phyloP scores from a whole-genome alignment of 2,113 vertebrate species.

The Chaetodon auriga region DNA sequence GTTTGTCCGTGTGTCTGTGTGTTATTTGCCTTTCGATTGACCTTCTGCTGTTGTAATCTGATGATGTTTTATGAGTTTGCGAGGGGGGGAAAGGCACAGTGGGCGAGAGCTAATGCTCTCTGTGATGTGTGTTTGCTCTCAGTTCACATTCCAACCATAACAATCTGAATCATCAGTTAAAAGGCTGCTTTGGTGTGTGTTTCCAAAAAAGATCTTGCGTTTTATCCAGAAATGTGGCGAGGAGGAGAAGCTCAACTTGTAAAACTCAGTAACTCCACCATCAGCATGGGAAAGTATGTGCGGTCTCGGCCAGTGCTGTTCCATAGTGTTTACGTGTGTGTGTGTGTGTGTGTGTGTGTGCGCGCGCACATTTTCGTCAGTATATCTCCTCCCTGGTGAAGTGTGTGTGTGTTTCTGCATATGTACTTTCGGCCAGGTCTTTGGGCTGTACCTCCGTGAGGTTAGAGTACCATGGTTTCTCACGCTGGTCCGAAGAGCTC shows the following conservation, averaged over 20 bases:
- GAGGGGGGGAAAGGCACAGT: constrained; percentile 18
- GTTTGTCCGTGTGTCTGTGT: constrained; percentile 5
- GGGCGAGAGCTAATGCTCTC: constrained; percentile 65
- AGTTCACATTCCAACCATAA: constrained; percentile 80
- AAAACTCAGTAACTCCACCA: constrained; percentile 62
- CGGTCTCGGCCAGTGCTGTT: constrained; percentile 46
- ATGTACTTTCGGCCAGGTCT: constrained; percentile 10
- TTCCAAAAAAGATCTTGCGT: constrained; percentile 65
- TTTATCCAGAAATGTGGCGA: constrained; percentile 65
- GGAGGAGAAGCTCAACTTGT: constrained; percentile 69
- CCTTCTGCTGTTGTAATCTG: constrained; percentile 62
- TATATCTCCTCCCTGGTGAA: background rate
- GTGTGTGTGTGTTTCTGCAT: background rate
- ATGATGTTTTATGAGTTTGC: constrained; percentile 61
- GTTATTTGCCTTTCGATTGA: constrained; percentile 55
- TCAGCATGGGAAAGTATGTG: constrained; percentile 73
- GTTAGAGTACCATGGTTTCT: constrained; percentile 71
- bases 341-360: background rate
- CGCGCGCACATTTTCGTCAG: constrained; percentile 6
- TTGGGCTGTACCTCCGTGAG: constrained; percentile 55
- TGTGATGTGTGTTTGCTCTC: constrained; percentile 77
- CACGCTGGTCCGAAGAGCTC: constrained; percentile 71
- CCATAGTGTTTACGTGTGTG: constrained; percentile 18
- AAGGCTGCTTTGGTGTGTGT: constrained; percentile 69
- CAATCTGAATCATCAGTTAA: constrained; percentile 76